phyloP scores from a whole-genome alignment of 2,113 vertebrate genomes.

The Lepisosteus osseus region DNA sequence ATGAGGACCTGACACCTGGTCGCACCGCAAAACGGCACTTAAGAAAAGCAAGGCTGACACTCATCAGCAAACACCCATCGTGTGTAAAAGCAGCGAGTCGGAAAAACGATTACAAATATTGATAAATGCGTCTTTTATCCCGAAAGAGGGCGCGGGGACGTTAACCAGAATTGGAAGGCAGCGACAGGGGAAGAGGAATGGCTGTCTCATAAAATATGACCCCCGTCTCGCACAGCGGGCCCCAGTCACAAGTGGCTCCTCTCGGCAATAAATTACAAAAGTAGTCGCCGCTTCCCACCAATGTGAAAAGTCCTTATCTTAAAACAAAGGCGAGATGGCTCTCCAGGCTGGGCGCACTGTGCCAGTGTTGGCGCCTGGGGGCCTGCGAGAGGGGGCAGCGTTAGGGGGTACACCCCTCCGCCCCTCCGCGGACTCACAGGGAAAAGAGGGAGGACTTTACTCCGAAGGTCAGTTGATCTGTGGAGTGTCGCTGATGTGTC shows the following conservation, averaged over 20 bases:
- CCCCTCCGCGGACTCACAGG: no score
- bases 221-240: neutral
- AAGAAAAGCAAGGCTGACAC: slow-evolving; percentile 15
- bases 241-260: neutral
- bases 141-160: neutral
- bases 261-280: neutral
- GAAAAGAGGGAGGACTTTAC: no score
- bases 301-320: slow-evolving; percentile 1
- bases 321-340: neutral
- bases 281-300: neutral
- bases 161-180: slow-evolving; percentile 3
- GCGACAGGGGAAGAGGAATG: neutral
- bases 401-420: no score
- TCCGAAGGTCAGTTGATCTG: no score
- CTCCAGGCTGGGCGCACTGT: no score
- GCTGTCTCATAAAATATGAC: neutral
- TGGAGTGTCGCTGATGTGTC: no score
- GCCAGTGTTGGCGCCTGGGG: no score
- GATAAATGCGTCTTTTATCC: slow-evolving; percentile 16
- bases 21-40: slow-evolving; percentile 9
- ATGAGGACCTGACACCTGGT: slow-evolving; percentile 17
- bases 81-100: neutral
- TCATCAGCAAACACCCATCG: slow-evolving; percentile 18
- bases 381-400: no score
- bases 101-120: slow-evolving; percentile 17